Percentiles rank a stretch among this genome's conserved stretches.
Evolutionary conservation across 2,888 invertebrate genomes (phyloP).

Genomic region (Euplexia lucipara): DNA sequence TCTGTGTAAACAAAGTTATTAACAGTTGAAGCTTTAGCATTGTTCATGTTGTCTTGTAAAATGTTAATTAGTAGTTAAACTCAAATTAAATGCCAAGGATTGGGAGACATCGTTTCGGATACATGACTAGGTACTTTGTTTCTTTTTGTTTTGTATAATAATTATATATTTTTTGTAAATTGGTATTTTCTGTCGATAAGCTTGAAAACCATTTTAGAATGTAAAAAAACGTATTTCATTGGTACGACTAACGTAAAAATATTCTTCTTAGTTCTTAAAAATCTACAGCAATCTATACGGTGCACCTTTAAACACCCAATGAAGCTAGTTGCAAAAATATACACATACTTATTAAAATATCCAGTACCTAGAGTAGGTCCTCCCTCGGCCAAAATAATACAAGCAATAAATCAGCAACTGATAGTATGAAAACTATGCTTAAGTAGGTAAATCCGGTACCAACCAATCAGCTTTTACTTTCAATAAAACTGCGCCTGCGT

Average conservation of each 20-base stretch:
- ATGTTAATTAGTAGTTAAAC: constrained; percentile 71
- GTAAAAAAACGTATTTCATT: no score
- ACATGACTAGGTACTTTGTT: not conserved
- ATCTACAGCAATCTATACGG: no score
- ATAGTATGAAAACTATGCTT: constrained; percentile 63
- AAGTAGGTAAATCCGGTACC: constrained; percentile 78
- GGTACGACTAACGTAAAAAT: no score
- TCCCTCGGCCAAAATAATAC: constrained; percentile 18
- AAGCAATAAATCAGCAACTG: constrained; percentile 36
- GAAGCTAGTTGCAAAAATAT: no score
- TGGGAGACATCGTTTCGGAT: constrained; percentile 51
- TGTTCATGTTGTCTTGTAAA: constrained; percentile 72
- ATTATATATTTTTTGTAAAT: no score
- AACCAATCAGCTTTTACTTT: constrained; percentile 88
- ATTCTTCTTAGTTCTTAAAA: no score
- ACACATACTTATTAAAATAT: no score
- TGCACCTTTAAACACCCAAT: no score
- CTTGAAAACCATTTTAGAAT: no score
- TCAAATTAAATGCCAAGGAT: constrained; percentile 68
- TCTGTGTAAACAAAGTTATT: constrained; percentile 65
- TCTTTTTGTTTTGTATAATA: no score
- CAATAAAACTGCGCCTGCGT: constrained; percentile 73
- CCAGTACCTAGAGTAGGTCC: constrained; percentile 15
- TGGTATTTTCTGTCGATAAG: no score
- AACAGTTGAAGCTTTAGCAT: constrained; percentile 61